Conservation (phyloP, 2,113 vertebrate genomes). For the Spermophilus dauricus region DNA sequence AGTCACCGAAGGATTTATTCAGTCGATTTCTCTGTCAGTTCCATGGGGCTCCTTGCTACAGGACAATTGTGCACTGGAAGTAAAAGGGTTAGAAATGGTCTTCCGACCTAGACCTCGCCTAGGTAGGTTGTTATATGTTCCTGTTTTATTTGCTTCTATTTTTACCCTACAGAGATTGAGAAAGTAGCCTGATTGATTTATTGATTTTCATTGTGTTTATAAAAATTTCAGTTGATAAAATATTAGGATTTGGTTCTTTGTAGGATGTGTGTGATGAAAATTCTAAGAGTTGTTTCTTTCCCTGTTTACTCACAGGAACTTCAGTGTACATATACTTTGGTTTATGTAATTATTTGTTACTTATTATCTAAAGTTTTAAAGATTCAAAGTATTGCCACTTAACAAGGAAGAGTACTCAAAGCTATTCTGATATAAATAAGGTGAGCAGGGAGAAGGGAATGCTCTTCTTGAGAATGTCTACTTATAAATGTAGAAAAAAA, state of each 20-base stretch:
- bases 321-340: not conserved
- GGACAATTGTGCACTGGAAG: slow-evolving; percentile 97
- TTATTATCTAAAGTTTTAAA: slow-evolving; percentile 6
- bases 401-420: not conserved
- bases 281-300: not conserved
- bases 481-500: not conserved
- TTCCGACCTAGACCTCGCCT: slow-evolving; percentile 96
- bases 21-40: slow-evolving; percentile 96
- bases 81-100: slow-evolving; percentile 96
- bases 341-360: slow-evolving; percentile 14
- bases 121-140: slow-evolving; percentile 88
- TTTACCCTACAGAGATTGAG: not conserved
- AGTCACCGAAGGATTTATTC: slow-evolving; percentile 97
- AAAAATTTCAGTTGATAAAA: not conserved
- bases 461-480: not conserved
- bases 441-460: not conserved
- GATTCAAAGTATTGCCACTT: not conserved
- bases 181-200: not conserved
- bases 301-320: not conserved
- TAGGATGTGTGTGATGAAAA: not conserved
- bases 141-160: slow-evolving; percentile 8
- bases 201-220: not conserved
- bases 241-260: not conserved
- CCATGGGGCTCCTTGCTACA: slow-evolving; percentile 97
- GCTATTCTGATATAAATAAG: not conserved